Percentiles rank a stretch among this genome's conserved stretches.
phyloP scores from a whole-genome alignment of 92 coral and sea anemone genomes.

The Phenganax marumi region DNA sequence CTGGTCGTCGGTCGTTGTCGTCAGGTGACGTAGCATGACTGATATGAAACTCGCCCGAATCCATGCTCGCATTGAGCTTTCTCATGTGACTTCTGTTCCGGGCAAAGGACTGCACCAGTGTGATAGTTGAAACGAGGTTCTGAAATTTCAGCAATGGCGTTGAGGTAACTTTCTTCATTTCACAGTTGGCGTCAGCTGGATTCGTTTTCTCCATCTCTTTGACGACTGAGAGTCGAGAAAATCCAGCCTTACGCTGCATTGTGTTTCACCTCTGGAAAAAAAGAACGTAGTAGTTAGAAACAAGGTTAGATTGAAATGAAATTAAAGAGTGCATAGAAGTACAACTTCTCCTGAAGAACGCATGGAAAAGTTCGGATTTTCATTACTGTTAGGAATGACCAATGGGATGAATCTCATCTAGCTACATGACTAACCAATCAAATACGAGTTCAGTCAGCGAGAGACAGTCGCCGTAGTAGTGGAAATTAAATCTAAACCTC shows the following conservation, averaged over 20 bases:
- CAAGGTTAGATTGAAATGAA: too few relatives aligned
- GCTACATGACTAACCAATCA: too few relatives aligned
- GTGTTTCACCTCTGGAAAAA: not conserved
- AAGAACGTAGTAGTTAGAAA: too few relatives aligned
- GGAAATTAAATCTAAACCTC: too few relatives aligned
- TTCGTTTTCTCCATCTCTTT: slow-evolving; percentile 11
- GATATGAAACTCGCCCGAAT: slow-evolving; percentile 85
- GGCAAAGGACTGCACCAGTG: not conserved
- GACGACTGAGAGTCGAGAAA: slow-evolving; percentile 23
- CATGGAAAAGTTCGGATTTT: too few relatives aligned
- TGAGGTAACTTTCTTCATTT: not conserved
- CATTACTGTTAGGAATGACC: too few relatives aligned
- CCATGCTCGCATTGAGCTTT: slow-evolving; percentile 58
- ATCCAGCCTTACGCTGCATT: slow-evolving; percentile 31
- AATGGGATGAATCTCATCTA: too few relatives aligned
- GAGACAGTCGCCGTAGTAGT: too few relatives aligned
- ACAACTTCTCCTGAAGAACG: too few relatives aligned
- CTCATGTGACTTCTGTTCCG: not conserved
- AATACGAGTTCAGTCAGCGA: too few relatives aligned
- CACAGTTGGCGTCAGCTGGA: not conserved
- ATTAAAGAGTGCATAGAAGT: too few relatives aligned
- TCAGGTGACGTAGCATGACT: slow-evolving; percentile 96
- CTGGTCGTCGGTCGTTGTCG: slow-evolving; percentile 65
- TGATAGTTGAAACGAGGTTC: slow-evolving; percentile 31
- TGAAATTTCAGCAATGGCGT: slow-evolving; percentile 22